phyloP scores from a whole-genome alignment of 2,888 invertebrate species.

The Hoplodrina blanda region DNA sequence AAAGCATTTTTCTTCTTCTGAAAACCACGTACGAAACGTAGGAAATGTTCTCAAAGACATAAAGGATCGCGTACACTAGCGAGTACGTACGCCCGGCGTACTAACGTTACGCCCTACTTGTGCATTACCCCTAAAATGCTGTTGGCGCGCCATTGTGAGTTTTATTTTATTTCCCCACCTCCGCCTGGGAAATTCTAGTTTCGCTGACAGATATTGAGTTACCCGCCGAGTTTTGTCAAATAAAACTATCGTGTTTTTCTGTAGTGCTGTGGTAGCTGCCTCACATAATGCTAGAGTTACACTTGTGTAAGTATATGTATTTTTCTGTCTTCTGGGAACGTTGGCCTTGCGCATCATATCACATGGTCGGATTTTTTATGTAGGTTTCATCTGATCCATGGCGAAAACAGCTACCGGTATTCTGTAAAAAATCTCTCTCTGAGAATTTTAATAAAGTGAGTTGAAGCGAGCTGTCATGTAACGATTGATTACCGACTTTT shows the following conservation, averaged over 20 bases:
- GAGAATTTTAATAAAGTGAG: too few relatives aligned
- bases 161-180: slow-evolving; percentile 82
- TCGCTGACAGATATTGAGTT: slow-evolving; percentile 85
- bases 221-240: slow-evolving; percentile 79
- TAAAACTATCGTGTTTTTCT: slow-evolving; percentile 78
- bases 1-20: slow-evolving; percentile 39
- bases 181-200: slow-evolving; percentile 82
- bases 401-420: neutral
- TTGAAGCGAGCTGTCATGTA: too few relatives aligned
- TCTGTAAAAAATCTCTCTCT: neutral
- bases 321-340: slow-evolving; percentile 60
- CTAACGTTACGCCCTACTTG: slow-evolving; percentile 52
- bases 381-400: neutral
- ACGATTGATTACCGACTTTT: too few relatives aligned
- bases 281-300: slow-evolving; percentile 43
- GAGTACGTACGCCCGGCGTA: slow-evolving; percentile 30
- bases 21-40: slow-evolving; percentile 58
- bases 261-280: slow-evolving; percentile 49
- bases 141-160: slow-evolving; percentile 69
- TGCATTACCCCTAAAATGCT: slow-evolving; percentile 71
- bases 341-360: slow-evolving; percentile 28
- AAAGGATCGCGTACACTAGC: slow-evolving; percentile 37
- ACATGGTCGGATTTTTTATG: slow-evolving; percentile 25
- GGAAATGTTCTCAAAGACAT: slow-evolving; percentile 48
- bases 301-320: slow-evolving; percentile 57